Evolutionary conservation across 2,113 vertebrate genomes (phyloP), one percentile per base, ranked within the genome.

Genomic region (Mixornis gularis): DNA sequence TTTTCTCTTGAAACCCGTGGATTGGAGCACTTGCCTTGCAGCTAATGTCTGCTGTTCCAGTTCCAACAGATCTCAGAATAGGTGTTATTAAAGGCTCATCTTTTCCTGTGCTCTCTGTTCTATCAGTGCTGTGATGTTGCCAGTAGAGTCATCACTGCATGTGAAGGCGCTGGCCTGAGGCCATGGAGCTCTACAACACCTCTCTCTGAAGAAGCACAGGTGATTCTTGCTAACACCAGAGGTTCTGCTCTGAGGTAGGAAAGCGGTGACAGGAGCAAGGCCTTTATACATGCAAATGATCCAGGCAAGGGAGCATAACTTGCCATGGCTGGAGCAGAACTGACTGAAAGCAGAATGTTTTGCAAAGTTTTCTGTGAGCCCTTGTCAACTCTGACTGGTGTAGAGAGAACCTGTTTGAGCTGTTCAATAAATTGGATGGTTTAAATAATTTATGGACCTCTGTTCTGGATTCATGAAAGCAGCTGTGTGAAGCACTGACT

Each of bases 361-460:
- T 79, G 59, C 43, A 56, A 81, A 95, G 89, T 94, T 95, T 96
- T 80, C 89, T 83, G 29, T 63, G 89, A 92, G 87, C 29, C 30
- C 63, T 87, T 48, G 6, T 90, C 94, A 91, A 19, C 48, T 87
- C 64, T 76, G 85, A 60, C 62, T 89, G 74, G 68, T 89, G 81
- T 21, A 71, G 84, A 68, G 17, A 73, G 71, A 87, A 70, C 74
- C 76, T 77, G 51, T 87, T 86, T 81, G 84, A 95, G 70, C 65
- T 58, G 49, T 46, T 89, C 92, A 38, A 73, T 91, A 96, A 95
- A 96, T 95, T 95, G 94, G 89, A 41, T 85, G 63, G 71, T 74
- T 94, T 96, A 91, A 96, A 96, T 96, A 96, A 96, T 96, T 85
- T 60, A 96, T 96, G 68, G 92, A 87, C 85, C 87, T 52, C 89